Evolutionary conservation across 2,113 vertebrate genomes (phyloP).

Genomic region (Albula goreensis): DNA sequence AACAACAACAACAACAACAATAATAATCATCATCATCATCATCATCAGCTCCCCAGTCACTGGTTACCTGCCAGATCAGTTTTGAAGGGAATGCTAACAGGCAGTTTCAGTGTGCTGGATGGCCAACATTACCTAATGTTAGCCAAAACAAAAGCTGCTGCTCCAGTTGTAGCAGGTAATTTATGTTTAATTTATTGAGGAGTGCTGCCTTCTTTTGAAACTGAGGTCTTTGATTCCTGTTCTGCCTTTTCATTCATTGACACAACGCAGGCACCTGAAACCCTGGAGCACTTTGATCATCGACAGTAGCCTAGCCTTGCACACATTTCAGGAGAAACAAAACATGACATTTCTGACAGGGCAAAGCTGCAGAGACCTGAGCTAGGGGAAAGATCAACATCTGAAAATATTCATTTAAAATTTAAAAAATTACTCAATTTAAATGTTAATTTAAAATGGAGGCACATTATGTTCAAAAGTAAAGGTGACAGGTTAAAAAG

Average conservation of each 20-base stretch:
- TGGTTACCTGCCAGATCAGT: slow-evolving; percentile 1
- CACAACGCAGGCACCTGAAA: not conserved
- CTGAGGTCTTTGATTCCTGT: slow-evolving; percentile 54
- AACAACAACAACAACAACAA: too few relatives aligned
- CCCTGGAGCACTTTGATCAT: not conserved
- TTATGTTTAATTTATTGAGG: slow-evolving; percentile 43
- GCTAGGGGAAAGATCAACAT: not conserved
- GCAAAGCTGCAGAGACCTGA: not conserved
- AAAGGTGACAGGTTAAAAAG: too few relatives aligned
- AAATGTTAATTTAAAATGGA: too few relatives aligned
- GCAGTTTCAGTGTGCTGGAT: slow-evolving; percentile 39
- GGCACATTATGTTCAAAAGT: too few relatives aligned
- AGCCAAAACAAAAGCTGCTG: slow-evolving; percentile 41
- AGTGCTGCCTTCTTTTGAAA: slow-evolving; percentile 49
- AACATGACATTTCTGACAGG: not conserved
- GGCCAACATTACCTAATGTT: slow-evolving; percentile 26
- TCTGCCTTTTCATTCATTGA: slow-evolving; percentile 25
- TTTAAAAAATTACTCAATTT: too few relatives aligned
- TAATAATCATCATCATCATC: too few relatives aligned
- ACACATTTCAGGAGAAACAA: not conserved
- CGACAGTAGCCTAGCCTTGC: not conserved
- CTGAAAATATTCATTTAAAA: not conserved
- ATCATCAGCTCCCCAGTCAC: not conserved
- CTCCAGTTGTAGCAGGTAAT: slow-evolving; percentile 39
- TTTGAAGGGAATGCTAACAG: slow-evolving; percentile 7